Evolutionary conservation across 2,888 invertebrate genomes (phyloP).

Genomic region (Dicyrtomina minuta): DNA sequence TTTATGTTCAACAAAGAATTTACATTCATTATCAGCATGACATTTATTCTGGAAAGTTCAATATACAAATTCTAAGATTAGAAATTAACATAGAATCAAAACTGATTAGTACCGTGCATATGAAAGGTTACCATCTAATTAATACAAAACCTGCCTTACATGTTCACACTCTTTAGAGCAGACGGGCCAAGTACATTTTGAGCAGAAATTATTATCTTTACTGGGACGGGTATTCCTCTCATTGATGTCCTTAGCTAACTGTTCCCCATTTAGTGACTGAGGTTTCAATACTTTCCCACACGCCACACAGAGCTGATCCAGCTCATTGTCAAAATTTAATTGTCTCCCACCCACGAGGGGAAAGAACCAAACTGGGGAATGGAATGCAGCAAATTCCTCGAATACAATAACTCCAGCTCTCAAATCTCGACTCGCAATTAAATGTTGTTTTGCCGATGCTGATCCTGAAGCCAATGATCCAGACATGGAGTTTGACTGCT

Average conservation of each 20-base stretch:
- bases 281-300: not conserved
- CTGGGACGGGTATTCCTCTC: too few relatives aligned
- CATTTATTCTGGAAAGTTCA: slow-evolving; percentile 1
- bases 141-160: too few relatives aligned
- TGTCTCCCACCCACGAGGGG: too few relatives aligned
- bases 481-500: not conserved
- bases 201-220: not conserved
- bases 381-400: not conserved
- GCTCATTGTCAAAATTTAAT: too few relatives aligned
- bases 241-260: too few relatives aligned
- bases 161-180: slow-evolving; percentile 7
- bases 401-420: slow-evolving; percentile 1
- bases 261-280: too few relatives aligned
- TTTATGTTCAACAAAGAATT: not conserved
- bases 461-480: too few relatives aligned
- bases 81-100: too few relatives aligned
- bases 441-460: not conserved
- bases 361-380: not conserved
- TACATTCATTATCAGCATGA: slow-evolving; percentile 10
- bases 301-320: not conserved
- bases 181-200: slow-evolving; percentile 8
- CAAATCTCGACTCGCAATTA: slow-evolving; percentile 12
- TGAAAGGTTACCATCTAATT: too few relatives aligned
- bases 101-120: too few relatives aligned
- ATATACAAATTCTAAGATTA: too few relatives aligned